Evolutionary conservation across 2,888 invertebrate species (phyloP), one percentile per base, ranked within the genome.

Genomic region (Rhamphomyia laevipes): DNA sequence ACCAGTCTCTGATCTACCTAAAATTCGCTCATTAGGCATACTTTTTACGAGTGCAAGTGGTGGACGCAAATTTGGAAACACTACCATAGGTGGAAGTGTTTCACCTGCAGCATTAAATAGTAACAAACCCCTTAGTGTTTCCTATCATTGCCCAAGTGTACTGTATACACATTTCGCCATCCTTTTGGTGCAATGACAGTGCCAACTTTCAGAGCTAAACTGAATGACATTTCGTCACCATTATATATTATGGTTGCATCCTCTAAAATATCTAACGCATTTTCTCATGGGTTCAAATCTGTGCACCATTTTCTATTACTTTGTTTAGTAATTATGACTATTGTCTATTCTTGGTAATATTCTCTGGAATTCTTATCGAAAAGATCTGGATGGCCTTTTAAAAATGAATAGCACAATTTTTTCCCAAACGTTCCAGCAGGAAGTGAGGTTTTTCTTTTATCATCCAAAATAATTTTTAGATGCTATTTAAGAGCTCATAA

Each of bases 241-340:
- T 51, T 51, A 18, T 37, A 35, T 45, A 47, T 50, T 7, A 47
- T 31, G 5, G 35, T 33, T 13, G 42, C 17, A 38, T 50, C 40
- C n/a, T 50, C 43, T 12, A 48, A 42, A 30, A 51, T 35, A n/a
- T 48, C 37, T n/a, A n/a, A n/a, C n/a, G n/a, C n/a, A n/a, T n/a
- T n/a, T n/a, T n/a, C n/a, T n/a, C n/a, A n/a, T n/a, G n/a, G n/a
- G n/a, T n/a, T n/a, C n/a, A n/a, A n/a, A n/a, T n/a, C n/a, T n/a
- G n/a, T n/a, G n/a, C n/a, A n/a, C n/a, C n/a, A n/a, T n/a, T n/a
- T n/a, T n/a, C n/a, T n/a, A n/a, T n/a, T n/a, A n/a, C n/a, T n/a
- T n/a, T n/a, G n/a, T n/a, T n/a, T n/a, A n/a, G n/a, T n/a, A n/a
- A n/a, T n/a, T n/a, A n/a, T n/a, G n/a, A n/a, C n/a, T n/a, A n/a